Evolutionary conservation across 2,797 vertebrate species (phyloP).

Genomic region (Spinus pinus): DNA sequence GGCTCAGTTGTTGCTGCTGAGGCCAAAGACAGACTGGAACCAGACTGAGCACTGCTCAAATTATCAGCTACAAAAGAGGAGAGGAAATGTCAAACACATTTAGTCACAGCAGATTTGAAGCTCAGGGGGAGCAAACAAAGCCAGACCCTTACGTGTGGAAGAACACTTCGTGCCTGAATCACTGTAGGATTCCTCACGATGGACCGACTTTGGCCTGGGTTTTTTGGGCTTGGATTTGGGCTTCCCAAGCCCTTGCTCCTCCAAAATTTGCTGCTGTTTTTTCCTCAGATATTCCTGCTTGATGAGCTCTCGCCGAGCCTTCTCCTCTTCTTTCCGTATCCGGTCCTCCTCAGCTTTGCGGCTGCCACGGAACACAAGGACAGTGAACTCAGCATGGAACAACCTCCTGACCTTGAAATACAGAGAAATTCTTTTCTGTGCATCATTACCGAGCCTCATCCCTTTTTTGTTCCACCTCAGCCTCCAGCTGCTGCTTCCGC

Average conservation of each 20-base stretch:
- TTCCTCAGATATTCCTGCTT: conserved; percentile 93
- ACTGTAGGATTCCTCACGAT: conserved; percentile 86
- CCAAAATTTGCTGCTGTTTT: conserved; percentile 93
- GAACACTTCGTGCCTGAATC: conserved; percentile 85
- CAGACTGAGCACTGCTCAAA: conserved; percentile 90
- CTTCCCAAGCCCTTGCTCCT: conserved; percentile 90
- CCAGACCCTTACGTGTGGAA: conserved; percentile 82
- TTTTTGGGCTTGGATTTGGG: conserved; percentile 85
- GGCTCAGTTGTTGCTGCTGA: conserved; percentile 94
- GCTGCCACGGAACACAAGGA: conserved; percentile 59
- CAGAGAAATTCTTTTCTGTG: not conserved
- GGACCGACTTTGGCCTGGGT: conserved; percentile 86
- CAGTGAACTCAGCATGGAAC: accelerated
- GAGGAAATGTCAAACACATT: not conserved
- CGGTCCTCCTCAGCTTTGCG: conserved; percentile 95
- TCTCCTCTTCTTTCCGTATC: conserved; percentile 95
- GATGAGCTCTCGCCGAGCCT: conserved; percentile 91
- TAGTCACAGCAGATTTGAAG: not conserved
- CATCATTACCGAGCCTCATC: conserved; percentile 87
- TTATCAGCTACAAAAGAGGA: conserved; percentile 82
- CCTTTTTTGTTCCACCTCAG: conserved; percentile 89
- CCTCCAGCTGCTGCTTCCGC: conserved; percentile 90
- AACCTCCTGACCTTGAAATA: accelerated
- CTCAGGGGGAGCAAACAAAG: accelerated
- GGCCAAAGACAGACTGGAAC: conserved; percentile 93